Percentiles rank a stretch among this genome's conserved stretches.
These are phyloP conservation scores for Heterochromis multidens DNA, from an alignment of 2,113 vertebrate species.

Conservation along the genomic window DNA sequence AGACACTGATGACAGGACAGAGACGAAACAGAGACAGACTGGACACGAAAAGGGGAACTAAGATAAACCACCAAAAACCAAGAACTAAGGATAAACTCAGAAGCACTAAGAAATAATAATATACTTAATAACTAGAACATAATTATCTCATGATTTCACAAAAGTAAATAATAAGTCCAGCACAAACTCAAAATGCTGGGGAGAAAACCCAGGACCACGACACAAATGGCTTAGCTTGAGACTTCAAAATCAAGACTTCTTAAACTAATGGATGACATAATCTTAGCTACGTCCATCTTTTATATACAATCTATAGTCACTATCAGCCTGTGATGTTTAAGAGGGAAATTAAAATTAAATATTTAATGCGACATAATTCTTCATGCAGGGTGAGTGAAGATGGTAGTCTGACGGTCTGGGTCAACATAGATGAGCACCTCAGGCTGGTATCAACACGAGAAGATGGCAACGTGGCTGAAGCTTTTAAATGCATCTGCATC, in stretches of 20 bases:
- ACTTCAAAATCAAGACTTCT: neutral
- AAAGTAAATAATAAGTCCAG: no score
- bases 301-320: neutral
- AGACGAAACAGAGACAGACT: no score
- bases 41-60: no score
- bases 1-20: no score
- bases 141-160: no score
- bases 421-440: conserved; percentile 76
- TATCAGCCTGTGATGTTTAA: fast-evolving
- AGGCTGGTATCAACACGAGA: conserved; percentile 48
- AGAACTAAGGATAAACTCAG: no score
- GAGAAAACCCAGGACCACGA: no score
- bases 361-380: neutral
- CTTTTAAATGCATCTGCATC: conserved; percentile 54
- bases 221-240: neutral
- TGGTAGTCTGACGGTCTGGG: conserved; percentile 59
- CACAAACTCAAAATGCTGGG: no score
- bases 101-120: no score
- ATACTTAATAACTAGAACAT: no score
- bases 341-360: neutral
- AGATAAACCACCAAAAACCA: no score
- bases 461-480: conserved; percentile 60
- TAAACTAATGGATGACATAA: neutral
- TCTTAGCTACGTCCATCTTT: no score
- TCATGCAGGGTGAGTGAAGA: conserved; percentile 62